Evolutionary conservation across 2,797 vertebrate species (phyloP), one percentile per base, ranked within the genome.

Genomic region (Eurystomus glaucurus): DNA sequence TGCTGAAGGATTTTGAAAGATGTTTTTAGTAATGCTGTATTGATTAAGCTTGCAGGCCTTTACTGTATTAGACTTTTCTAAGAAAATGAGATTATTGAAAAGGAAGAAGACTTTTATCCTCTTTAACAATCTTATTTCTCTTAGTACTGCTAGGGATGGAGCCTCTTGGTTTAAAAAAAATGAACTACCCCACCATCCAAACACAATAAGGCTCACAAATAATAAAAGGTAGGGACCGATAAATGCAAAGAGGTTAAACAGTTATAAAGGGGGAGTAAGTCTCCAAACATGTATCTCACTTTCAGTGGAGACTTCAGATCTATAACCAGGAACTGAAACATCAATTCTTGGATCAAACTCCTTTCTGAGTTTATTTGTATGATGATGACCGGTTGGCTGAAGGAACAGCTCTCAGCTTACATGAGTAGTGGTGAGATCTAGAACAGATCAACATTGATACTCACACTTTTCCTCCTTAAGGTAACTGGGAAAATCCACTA

Each of bases 171-270:
- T 79, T 74, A 1, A 5, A 91, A 85, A 76, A 86, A 82, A 57
- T 48, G 0, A 91, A 81, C n/a, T 65, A 91, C 9, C 7, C 21
- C 26, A 70, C 48, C 43, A 61, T 33, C 28, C n/a, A 90, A 83
- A 88, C 37, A 69, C 14, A 35, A n/a, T 75, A 93, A 94, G 5
- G 4, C 22, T 60, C 57, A 84, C 43, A 91, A 71, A 22, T 72
- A 85, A 91, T 72, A 94, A 68, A 88, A 92, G 19, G 46, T 11
- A 88, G n/a, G 18, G 51, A 90, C 50, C 75, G 29, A 87, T 62
- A 86, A 93, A 88, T 29, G n/a, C 37, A 28, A 66, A 64, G 66
- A 69, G 28, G 25, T 84, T 81, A 75, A 90, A 41, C 28, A 61
- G 90, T 23, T 25, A 15, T 50, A 65, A 79, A 85, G 21, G 19